Percentiles rank a stretch among this genome's conserved stretches.
These are phyloP conservation scores for Lophius piscatorius DNA, from an alignment of 2,113 vertebrate species.

Conservation along the genomic window DNA sequence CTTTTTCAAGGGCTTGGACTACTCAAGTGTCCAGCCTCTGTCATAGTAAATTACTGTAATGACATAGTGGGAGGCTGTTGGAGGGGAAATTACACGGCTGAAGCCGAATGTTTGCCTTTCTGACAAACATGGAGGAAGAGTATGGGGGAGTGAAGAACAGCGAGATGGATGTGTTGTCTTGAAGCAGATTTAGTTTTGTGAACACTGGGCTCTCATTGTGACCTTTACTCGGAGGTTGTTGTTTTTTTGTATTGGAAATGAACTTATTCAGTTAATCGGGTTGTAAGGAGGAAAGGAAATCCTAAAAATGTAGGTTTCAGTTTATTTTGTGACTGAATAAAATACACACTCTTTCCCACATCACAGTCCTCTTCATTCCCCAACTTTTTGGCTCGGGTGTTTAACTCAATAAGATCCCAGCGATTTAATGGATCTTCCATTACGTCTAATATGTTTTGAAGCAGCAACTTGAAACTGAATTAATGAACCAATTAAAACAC, in stretches of 20 bases:
- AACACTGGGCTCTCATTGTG: not conserved
- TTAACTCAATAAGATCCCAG: not conserved
- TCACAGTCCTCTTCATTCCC: too few relatives aligned
- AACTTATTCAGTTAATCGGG: slow-evolving; percentile 8
- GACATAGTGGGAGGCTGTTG: slow-evolving; percentile 19
- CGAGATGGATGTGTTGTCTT: slow-evolving; percentile 22
- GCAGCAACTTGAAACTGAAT: not conserved
- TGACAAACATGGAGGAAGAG: slow-evolving; percentile 39
- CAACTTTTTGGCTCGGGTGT: not conserved
- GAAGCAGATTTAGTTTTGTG: slow-evolving; percentile 13
- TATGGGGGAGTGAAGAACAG: slow-evolving; percentile 22
- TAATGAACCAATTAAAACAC: too few relatives aligned
- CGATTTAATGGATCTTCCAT: not conserved
- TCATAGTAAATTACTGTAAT: slow-evolving; percentile 40
- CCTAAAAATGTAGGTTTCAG: slow-evolving; percentile 28
- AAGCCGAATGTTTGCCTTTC: slow-evolving; percentile 38
- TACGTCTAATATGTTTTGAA: not conserved
- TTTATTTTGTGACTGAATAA: slow-evolving; percentile 15
- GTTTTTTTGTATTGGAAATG: slow-evolving; percentile 23
- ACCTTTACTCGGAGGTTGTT: slow-evolving; percentile 6
- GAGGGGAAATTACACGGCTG: slow-evolving; percentile 25
- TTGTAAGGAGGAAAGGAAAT: too few relatives aligned
- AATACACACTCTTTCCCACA: too few relatives aligned
- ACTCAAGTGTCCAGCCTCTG: slow-evolving; percentile 8
- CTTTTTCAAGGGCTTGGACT: too few relatives aligned